These are phyloP conservation scores for Mirounga angustirostris DNA, from an alignment of 2,113 vertebrate species.

Conservation along the genomic window DNA sequence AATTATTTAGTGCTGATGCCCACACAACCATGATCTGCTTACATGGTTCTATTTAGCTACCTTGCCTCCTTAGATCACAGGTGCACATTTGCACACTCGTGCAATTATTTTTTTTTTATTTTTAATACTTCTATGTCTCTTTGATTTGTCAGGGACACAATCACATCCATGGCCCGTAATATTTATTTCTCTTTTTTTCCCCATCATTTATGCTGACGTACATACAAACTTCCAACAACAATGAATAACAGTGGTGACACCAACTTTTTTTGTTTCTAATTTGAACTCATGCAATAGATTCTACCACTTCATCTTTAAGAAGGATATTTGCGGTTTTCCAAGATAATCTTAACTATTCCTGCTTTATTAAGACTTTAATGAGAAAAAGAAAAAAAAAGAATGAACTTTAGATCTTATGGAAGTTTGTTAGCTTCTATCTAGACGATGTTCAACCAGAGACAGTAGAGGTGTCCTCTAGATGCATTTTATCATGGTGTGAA, in stretches of 20 bases:
- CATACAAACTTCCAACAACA: neutral
- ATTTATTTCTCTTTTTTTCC: neutral
- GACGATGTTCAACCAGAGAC: neutral
- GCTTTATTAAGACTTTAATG: neutral
- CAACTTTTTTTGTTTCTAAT: neutral
- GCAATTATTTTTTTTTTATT: neutral
- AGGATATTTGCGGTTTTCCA: neutral
- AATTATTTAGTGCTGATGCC: neutral
- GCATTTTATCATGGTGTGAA: neutral
- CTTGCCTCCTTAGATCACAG: neutral
- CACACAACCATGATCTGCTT: neutral
- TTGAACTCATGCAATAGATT: neutral
- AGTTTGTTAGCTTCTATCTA: neutral
- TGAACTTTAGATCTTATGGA: neutral
- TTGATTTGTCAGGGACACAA: neutral
- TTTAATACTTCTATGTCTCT: neutral
- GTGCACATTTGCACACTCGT: neutral
- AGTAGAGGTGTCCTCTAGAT: accelerated
- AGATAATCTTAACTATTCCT: neutral
- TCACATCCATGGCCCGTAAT: neutral
- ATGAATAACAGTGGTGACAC: neutral
- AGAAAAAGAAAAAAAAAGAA: neutral
- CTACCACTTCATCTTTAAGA: neutral
- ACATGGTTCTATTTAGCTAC: neutral
- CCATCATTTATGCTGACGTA: neutral